phyloP scores from a whole-genome alignment of 2,113 vertebrate genomes.

The Rhineura floridana region DNA sequence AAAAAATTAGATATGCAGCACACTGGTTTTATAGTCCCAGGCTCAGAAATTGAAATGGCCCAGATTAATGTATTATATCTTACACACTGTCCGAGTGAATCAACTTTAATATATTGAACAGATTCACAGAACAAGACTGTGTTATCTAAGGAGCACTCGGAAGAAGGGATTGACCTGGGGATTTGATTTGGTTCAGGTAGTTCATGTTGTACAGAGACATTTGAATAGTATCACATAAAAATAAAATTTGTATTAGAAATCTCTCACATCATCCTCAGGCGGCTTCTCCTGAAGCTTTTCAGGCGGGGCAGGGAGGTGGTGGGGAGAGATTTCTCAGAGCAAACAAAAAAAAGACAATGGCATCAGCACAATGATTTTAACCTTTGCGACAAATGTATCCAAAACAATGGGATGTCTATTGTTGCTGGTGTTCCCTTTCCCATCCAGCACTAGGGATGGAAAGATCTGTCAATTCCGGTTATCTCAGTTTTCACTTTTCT shows the following conservation, averaged over 20 bases:
- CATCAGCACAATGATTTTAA: constrained; percentile 77
- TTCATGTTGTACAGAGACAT: constrained; percentile 84
- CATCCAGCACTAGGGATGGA: too few relatives aligned
- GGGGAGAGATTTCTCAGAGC: constrained; percentile 60
- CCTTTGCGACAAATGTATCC: constrained; percentile 75
- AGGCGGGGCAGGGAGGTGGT: constrained; percentile 38
- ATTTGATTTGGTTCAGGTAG: constrained; percentile 93
- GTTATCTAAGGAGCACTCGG: constrained; percentile 89
- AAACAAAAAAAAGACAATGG: constrained; percentile 62
- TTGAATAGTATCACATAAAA: constrained; percentile 90
- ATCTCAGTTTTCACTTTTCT: too few relatives aligned
- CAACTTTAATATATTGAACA: constrained; percentile 93
- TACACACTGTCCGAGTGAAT: constrained; percentile 90
- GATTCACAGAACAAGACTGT: constrained; percentile 91
- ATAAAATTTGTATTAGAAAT: constrained; percentile 90
- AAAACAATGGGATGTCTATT: constrained; percentile 76
- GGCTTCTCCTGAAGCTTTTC: constrained; percentile 61
- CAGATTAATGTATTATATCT: constrained; percentile 94
- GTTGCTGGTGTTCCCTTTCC: constrained; percentile 68
- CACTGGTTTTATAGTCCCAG: constrained; percentile 92
- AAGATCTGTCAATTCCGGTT: too few relatives aligned
- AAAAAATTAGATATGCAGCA: constrained; percentile 94
- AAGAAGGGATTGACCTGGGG: constrained; percentile 88
- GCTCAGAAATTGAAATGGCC: constrained; percentile 90
- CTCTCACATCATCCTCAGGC: constrained; percentile 78